These are phyloP conservation scores for Arctocebus calabarensis DNA, from an alignment of 2,797 vertebrate species.

Conservation along the genomic window DNA sequence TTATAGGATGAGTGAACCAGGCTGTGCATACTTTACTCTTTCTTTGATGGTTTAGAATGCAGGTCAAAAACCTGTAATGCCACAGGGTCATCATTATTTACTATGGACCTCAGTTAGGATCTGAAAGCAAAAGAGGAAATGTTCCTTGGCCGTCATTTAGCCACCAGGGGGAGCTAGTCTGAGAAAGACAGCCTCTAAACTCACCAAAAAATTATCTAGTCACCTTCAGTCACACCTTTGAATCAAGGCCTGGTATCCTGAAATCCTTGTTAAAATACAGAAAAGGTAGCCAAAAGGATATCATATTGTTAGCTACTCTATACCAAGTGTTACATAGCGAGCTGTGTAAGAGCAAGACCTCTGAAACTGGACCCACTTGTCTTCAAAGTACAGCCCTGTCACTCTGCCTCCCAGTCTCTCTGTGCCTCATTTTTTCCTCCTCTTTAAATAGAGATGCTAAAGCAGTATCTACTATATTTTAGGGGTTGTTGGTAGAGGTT, in stretches of 20 bases:
- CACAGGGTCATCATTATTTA: background rate
- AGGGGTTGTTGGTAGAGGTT: background rate
- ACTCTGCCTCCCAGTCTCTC: background rate
- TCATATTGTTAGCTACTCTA: background rate
- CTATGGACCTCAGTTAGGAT: constrained; percentile 7
- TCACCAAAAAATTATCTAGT: background rate
- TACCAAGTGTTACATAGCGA: background rate
- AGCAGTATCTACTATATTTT: background rate
- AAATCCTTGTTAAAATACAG: constrained; percentile 7
- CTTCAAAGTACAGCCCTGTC: constrained; percentile 14
- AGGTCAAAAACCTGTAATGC: background rate
- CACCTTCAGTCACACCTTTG: background rate
- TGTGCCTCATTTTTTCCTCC: background rate
- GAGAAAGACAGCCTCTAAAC: constrained; percentile 24
- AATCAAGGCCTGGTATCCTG: background rate
- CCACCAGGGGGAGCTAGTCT: constrained; percentile 56
- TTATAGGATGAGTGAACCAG: background rate
- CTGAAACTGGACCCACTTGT: background rate
- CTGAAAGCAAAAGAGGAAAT: constrained; percentile 36
- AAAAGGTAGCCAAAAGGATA: background rate
- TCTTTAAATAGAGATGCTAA: background rate
- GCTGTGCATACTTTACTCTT: background rate
- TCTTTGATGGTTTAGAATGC: constrained; percentile 44
- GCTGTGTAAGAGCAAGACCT: background rate
- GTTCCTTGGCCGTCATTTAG: constrained; percentile 37